Base-by-base conservation (phyloP, 2,797 vertebrate genomes). In the Huso huso region DNA sequence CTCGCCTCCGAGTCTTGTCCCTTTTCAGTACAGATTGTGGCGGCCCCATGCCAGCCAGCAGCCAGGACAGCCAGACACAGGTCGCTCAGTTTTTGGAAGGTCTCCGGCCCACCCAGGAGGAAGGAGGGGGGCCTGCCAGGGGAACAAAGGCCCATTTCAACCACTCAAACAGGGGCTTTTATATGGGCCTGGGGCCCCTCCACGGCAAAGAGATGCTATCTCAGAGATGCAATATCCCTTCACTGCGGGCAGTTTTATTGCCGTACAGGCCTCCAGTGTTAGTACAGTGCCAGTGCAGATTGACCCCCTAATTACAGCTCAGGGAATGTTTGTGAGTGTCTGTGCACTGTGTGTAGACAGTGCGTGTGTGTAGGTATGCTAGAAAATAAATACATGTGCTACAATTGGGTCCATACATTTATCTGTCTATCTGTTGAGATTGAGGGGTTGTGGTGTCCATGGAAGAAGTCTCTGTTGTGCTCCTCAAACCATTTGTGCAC, bases 81-180 rank as follows among this genome's bases (percentile, higher is more conserved):
- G 84, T 86, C 83, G 78, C 81, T 87, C 83, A 86, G 84, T 88
- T 88, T 87, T 85, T 82, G 81, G 82, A 85, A 81, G 82, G 77
- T 78, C 81, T 84, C 74, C 63, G 55, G 86, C 84, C 86, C 86
- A 88, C 86, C 84, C 85, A 88, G 74, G 84, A 86, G 84, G 84
- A 82, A 83, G 81, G 80, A 79, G 79, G 4, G 37, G 37, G 5
- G 5, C 1, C 37, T 5, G 37, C 76, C 72, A 71, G 78, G 64
- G 82, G 83, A 88, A 88, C 84, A 88, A 88, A 88, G 85, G 83
- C 80, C 87, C 83, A 87, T 86, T 86, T 88, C 78, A 87, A 84
- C 83, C 83, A 82, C 78, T 78, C 80, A 87, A 88, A 86, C 86
- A 87, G 84, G 84, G 82, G 81, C 83, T 83, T 87, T 86, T 86